Evolutionary conservation across 2,888 invertebrate species (phyloP), one percentile per base, ranked within the genome.

Genomic region (Lingula anatina): DNA sequence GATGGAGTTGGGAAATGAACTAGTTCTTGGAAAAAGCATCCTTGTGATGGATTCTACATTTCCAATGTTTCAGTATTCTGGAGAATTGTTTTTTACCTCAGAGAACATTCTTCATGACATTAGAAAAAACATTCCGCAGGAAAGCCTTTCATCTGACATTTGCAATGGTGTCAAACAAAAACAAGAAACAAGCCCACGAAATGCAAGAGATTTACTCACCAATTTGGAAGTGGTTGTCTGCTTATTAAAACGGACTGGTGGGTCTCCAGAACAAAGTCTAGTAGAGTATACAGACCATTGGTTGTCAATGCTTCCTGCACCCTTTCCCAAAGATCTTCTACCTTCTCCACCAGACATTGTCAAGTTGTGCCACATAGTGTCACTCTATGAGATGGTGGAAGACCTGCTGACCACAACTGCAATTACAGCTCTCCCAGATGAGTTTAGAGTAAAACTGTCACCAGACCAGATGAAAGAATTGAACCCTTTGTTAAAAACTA

Each of bases 141-240:
- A n/a, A n/a, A n/a, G n/a, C n/a, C n/a, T n/a, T n/a, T n/a, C n/a
- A n/a, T n/a, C n/a, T n/a, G n/a, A n/a, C n/a, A n/a, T n/a, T n/a
- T n/a, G n/a, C n/a, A n/a, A n/a, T n/a, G n/a, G n/a, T n/a, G n/a
- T n/a, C n/a, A n/a, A n/a, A n/a, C n/a, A n/a, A n/a, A n/a, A n/a
- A n/a, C n/a, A n/a, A n/a, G n/a, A n/a, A n/a, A n/a, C n/a, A n/a
- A n/a, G n/a, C n/a, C n/a, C n/a, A n/a, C n/a, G n/a, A n/a, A n/a
- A n/a, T n/a, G 46, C 50, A 3, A 35, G 37, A 36, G 54, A 57
- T 12, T 41, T 60, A 2, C 45, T 62, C 1, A 53, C 51, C 25
- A 47, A 55, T 37, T 23, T 60, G 2, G 61, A 57, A 27, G 54
- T 62, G 49, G 52, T 56, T 28, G 35, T 62, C 39, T 48, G 58